Base-by-base conservation (phyloP, 2,888 invertebrate species). In the Apantesis nais region DNA sequence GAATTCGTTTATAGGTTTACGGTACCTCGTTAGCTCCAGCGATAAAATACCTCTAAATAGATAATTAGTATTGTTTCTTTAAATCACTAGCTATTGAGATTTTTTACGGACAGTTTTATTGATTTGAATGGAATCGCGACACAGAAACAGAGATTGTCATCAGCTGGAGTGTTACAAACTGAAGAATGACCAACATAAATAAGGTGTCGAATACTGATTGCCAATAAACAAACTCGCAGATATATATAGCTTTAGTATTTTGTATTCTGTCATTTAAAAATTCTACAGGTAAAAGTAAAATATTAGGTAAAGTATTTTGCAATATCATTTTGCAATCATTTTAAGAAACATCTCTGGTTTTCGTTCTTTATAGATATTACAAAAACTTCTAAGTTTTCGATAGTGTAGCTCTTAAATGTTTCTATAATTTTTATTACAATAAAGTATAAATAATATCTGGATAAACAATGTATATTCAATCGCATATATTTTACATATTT, bases 61-160 rank as follows among this genome's bases (percentile, higher is more conserved):
- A 90, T 92, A 91, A 95, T 94, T 94, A 93, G 90, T 90, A 92
- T 93, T 94, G 93, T 94, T 89, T 85, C 83, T 79, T 78, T 72
- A 84, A 83, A 84, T 79, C 74, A 78, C 72, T 72, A 71, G 58
- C 74, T 76, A 83, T 85, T 81, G 79, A 76, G 78, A 79, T 73
- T 84, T 85, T 85, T 85, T 82, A 79, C 75, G 73, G 75, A 73
- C 74, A 77, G 70, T 79, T 85, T 84, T 85, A 85, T 81, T 80
- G 84, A 75, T 77, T 75, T 70, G 74, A 73, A 66, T 31, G 67
- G 77, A 74, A 74, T 73, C 61, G 77, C 73, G 74, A 79, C 78
- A 76, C 76, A 76, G 76, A 63, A 65, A 34, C 70, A 82, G 79
- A 84, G 83, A 84, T 84, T 79, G 75, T 74, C 81, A 82, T 84